phyloP scores from a whole-genome alignment of 2,797 vertebrate species.

The Anguilla megastoma region DNA sequence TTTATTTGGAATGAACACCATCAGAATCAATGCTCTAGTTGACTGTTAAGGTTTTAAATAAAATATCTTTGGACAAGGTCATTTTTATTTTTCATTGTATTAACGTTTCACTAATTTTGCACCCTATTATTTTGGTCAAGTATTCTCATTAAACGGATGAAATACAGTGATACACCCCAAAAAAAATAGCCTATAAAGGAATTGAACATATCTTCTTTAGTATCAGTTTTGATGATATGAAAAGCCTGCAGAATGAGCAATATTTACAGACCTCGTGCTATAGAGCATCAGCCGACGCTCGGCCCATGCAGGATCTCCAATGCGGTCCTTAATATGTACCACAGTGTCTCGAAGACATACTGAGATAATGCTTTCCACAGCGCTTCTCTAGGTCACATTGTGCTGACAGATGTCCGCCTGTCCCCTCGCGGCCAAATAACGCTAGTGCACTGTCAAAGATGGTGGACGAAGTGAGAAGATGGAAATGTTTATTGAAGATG shows the following conservation, averaged over 20 bases:
- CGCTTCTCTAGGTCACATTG: conserved; percentile 40
- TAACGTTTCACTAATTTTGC: not conserved
- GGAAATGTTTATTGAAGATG: no score
- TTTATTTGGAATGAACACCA: not conserved
- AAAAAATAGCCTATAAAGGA: no score
- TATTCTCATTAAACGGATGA: not conserved
- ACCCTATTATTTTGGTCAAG: not conserved
- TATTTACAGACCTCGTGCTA: not conserved
- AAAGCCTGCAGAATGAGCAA: not conserved
- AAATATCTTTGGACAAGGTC: not conserved
- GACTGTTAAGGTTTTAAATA: conserved; percentile 9
- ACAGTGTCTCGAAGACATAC: conserved; percentile 36
- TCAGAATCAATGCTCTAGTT: not conserved
- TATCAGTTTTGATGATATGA: not conserved
- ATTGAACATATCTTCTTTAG: not conserved
- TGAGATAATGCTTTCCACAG: conserved; percentile 31
- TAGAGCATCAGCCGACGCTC: not conserved
- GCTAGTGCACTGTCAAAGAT: no score
- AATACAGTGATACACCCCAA: not conserved
- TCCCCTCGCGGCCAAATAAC: conserved; percentile 1
- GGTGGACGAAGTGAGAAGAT: no score
- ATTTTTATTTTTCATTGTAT: conserved; percentile 12
- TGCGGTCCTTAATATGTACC: conserved; percentile 45
- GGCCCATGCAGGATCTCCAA: not conserved
- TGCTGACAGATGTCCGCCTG: not conserved